phyloP scores from a whole-genome alignment of 2,888 invertebrate species.

The Ashinkailepas kermadecensis region DNA sequence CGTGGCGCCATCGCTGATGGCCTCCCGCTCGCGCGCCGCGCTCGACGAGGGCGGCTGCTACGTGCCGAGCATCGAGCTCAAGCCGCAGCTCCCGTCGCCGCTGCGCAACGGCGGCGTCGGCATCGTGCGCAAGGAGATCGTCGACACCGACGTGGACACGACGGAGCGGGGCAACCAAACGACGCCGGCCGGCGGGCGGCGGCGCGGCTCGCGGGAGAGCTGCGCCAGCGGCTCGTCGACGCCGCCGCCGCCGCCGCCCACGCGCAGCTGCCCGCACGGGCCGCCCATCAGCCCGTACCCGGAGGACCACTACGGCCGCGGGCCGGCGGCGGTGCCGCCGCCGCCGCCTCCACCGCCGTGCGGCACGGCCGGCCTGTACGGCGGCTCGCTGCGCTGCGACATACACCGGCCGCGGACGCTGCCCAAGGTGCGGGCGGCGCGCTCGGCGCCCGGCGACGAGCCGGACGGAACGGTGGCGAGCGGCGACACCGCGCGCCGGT shows the following conservation, averaged over 20 bases:
- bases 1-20: constrained; percentile 31
- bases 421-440: constrained; percentile 9
- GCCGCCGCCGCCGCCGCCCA: constrained; percentile 19
- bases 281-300: constrained; percentile 16
- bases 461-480: background rate
- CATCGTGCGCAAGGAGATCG: background rate
- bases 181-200: background rate
- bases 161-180: background rate
- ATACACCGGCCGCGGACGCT: constrained; percentile 2
- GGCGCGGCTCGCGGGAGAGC: background rate
- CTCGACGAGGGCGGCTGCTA: constrained; percentile 12
- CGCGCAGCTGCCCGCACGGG: constrained; percentile 12
- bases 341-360: background rate
- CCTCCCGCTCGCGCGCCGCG: constrained; percentile 24
- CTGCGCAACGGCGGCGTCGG: background rate
- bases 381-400: constrained; percentile 5
- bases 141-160: constrained; percentile 11
- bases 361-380: background rate
- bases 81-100: background rate
- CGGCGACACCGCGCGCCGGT: constrained; percentile 38
- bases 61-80: constrained; percentile 1
- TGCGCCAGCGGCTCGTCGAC: background rate
- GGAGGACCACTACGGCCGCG: background rate
- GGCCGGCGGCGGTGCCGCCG: background rate
- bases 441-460: background rate